These are phyloP conservation scores for Lateolabrax maculatus DNA, from an alignment of 2,797 vertebrate genomes.

Conservation along the genomic window DNA sequence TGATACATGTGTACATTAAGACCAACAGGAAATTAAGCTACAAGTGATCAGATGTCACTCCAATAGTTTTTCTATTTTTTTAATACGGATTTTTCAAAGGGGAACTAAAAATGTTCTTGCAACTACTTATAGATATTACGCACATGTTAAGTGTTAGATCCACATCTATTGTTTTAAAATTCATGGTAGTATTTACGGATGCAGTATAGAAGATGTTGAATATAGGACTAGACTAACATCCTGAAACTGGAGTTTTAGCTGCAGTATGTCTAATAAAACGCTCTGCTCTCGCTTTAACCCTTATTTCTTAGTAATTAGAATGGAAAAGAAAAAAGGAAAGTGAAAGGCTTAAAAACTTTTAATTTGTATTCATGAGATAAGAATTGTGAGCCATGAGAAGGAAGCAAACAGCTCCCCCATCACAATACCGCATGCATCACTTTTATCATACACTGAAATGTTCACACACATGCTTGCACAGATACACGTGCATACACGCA, in stretches of 20 bases:
- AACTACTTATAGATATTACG: not conserved
- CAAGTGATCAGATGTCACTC: not conserved
- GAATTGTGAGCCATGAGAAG: conserved; percentile 50
- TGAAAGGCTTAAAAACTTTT: conserved; percentile 71
- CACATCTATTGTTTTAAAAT: not conserved
- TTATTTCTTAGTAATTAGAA: conserved; percentile 63
- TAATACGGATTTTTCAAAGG: not conserved
- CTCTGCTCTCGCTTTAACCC: conserved; percentile 29
- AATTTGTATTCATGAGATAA: conserved; percentile 80
- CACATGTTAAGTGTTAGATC: not conserved
- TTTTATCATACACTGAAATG: conserved; percentile 64
- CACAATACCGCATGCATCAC: conserved; percentile 62
- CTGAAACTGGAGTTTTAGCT: not conserved
- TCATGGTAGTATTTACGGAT: not conserved
- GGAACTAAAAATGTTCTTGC: not conserved
- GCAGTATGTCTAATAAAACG: conserved; percentile 17
- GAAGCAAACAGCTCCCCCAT: conserved; percentile 67
- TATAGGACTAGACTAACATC: not conserved
- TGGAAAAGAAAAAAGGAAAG: conserved; percentile 50
- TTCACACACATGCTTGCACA: conserved; percentile 19
- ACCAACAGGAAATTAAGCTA: too few relatives aligned
- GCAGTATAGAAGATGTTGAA: not conserved
- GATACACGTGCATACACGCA: conserved; percentile 30
- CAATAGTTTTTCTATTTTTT: too few relatives aligned
- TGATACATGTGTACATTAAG: not conserved